phyloP scores from a whole-genome alignment of 1,140 invertebrate species.

The Trichoplusia ni region DNA sequence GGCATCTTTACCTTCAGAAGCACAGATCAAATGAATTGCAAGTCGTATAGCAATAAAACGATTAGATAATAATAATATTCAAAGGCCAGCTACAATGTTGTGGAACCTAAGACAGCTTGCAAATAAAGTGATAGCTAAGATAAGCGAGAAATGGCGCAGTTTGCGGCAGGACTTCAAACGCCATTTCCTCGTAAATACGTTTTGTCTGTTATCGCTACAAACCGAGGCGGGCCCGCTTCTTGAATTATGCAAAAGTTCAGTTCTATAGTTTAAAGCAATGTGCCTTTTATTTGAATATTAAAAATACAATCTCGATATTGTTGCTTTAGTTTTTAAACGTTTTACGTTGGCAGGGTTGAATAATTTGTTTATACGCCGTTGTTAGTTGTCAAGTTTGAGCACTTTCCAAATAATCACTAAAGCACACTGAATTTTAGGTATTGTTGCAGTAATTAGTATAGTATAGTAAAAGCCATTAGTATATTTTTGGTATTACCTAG shows the following conservation, averaged over 20 bases:
- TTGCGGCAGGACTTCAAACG: slow-evolving; percentile 13
- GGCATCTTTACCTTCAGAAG: no score
- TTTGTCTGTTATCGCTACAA: slow-evolving; percentile 25
- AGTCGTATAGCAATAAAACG: no score
- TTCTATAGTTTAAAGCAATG: slow-evolving; percentile 7
- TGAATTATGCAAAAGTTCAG: slow-evolving; percentile 32
- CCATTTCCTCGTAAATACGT: slow-evolving; percentile 25
- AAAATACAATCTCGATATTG: slow-evolving; percentile 23
- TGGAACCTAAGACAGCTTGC: slow-evolving; percentile 2
- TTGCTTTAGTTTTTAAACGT: slow-evolving; percentile 8
- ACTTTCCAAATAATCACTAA: no score
- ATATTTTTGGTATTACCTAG: no score
- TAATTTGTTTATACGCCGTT: no score
- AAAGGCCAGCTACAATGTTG: not conserved
- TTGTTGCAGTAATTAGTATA: no score
- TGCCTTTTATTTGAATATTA: slow-evolving; percentile 22
- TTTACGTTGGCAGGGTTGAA: slow-evolving; percentile 3
- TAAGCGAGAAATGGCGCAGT: slow-evolving; percentile 13
- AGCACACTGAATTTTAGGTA: no score
- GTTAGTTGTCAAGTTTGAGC: no score
- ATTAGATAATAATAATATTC: not conserved
- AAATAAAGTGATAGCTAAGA: not conserved
- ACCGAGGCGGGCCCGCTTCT: not conserved
- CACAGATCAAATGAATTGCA: no score
- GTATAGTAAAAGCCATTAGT: no score